Evolutionary conservation across 2,888 invertebrate species (phyloP), one percentile per base, ranked within the genome.

Genomic region (Metopia argyrocephala): DNA sequence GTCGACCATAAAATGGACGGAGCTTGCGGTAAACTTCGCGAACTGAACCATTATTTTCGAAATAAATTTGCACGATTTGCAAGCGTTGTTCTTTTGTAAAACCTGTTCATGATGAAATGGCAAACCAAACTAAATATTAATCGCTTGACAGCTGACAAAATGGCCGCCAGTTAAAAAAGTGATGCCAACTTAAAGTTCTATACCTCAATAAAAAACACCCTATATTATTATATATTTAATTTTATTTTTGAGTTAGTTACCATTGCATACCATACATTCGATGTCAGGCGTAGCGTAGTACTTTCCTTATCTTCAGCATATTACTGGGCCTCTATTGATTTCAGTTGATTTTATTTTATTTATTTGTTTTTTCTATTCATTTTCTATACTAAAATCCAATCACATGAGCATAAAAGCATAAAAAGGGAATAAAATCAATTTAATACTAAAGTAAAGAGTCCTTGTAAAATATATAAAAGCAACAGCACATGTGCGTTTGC

Each of bases 381-480:
- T 18, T 48, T 18, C 20, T 48, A n/a, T 18, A 1, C n/a, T 18
- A 48, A 48, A 62, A 76, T 76, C 28, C 54, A 48, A 62, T 76
- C 61, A 54, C 18, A 69, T 46, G 62, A 62, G 25, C 62, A 54
- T 27, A 23, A 5, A 68, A 75, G 52, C 59, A 15, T 59, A 46
- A 61, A 61, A 31, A 38, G 28, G 45, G n/a, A 28, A 61, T 45
- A 61, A 61, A 61, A 27, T 68, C 59, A 46, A 68, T 68, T 68
- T 69, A 54, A 62, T 62, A 21, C 68, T 61, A 15, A 54, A 61
- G 50, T 68, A 69, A 31, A 68, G 61, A 54, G 76, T 62, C 68
- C 68, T 76, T 68, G 61, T 62, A 46, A 68, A 31, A 75, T 38
- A 54, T 38, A 75, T 23, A 59, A 75, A 48, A 52, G 25, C 57